phyloP scores from a whole-genome alignment of 2,113 vertebrate genomes.

The Miniopterus natalensis region DNA sequence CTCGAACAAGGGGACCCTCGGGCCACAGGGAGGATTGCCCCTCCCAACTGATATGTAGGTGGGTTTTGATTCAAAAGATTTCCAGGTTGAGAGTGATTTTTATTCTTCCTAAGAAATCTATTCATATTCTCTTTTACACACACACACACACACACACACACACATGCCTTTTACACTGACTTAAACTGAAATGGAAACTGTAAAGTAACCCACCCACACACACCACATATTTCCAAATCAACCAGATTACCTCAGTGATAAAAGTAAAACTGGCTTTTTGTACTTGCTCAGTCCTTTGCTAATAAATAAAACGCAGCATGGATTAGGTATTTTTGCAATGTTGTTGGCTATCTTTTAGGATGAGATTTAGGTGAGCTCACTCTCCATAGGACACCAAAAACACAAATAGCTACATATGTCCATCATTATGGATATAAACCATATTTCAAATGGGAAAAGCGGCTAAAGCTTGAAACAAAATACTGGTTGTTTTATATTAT shows the following conservation, averaged over 20 bases:
- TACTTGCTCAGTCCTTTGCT: background rate
- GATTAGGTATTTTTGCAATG: background rate
- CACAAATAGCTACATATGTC: background rate
- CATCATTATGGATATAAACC: background rate
- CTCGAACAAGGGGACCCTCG: rapidly evolving
- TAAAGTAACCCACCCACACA: background rate
- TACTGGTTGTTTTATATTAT: background rate
- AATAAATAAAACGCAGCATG: background rate
- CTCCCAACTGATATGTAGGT: background rate
- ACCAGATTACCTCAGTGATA: background rate
- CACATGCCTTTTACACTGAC: background rate
- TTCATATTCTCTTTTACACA: background rate
- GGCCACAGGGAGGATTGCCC: rapidly evolving
- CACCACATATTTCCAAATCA: background rate
- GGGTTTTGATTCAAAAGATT: background rate
- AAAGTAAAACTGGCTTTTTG: background rate
- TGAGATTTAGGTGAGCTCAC: background rate
- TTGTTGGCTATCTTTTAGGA: background rate
- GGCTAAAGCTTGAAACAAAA: background rate
- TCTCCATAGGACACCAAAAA: background rate
- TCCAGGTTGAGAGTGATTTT: background rate
- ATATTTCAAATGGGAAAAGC: background rate
- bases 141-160: background rate
- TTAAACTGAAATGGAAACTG: background rate
- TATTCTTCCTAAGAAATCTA: background rate